Conservation (phyloP, 2,888 invertebrate genomes). For the Cephus rjabovi region DNA sequence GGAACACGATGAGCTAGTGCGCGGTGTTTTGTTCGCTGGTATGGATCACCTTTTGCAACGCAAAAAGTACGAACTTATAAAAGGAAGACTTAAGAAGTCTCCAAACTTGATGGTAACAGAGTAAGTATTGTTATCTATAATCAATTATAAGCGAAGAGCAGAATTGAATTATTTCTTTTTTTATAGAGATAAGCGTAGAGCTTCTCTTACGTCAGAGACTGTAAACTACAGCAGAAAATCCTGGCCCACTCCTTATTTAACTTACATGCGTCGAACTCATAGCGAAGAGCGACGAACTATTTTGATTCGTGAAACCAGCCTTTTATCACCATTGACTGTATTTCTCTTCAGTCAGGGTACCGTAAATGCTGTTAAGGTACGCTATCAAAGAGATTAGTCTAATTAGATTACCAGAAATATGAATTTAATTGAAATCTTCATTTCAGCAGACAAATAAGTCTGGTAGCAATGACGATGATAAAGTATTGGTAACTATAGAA, state of each 20-base stretch:
- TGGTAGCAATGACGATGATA: slow-evolving; percentile 34
- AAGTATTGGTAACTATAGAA: slow-evolving; percentile 57
- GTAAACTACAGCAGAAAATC: slow-evolving; percentile 71
- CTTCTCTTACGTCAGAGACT: slow-evolving; percentile 74
- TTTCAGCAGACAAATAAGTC: too few species aligned
- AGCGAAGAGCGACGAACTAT: slow-evolving; percentile 70
- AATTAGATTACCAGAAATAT: too few species aligned
- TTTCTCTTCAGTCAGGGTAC: slow-evolving; percentile 68
- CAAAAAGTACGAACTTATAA: slow-evolving; percentile 68
- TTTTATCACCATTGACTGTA: slow-evolving; percentile 72
- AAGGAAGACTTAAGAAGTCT: slow-evolving; percentile 68
- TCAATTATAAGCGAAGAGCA: neutral
- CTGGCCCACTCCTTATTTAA: slow-evolving; percentile 68
- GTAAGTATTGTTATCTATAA: slow-evolving; percentile 58
- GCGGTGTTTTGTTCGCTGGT: slow-evolving; percentile 72
- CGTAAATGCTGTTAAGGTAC: too few species aligned
- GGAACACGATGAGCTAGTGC: slow-evolving; percentile 71
- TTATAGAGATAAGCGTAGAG: slow-evolving; percentile 70
- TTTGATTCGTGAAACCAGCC: slow-evolving; percentile 71
- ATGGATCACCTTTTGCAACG: slow-evolving; percentile 70
- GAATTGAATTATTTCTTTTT: slow-evolving; percentile 12
- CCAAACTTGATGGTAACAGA: slow-evolving; percentile 68
- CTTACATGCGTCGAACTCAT: slow-evolving; percentile 72
- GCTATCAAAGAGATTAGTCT: too few species aligned
- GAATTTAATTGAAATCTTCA: too few species aligned